A percentile compares a stretch with the other conserved stretches of the same genome.
Conservation (phyloP, 2,888 invertebrate genomes). For the Aleiodes leptofemur region DNA sequence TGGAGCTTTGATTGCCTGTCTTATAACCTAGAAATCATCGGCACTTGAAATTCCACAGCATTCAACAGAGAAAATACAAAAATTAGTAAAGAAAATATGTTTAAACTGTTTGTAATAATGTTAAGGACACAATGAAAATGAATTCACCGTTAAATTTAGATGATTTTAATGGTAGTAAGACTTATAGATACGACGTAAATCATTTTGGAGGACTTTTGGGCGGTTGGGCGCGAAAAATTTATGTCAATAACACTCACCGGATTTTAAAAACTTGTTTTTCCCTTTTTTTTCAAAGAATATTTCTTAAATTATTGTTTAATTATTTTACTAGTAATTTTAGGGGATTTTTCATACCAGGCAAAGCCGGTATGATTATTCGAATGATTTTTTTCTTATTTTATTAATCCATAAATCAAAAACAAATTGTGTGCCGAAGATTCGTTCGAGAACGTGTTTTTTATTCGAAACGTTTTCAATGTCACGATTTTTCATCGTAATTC, state of each 20-base stretch:
- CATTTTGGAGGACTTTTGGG: background rate
- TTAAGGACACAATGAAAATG: background rate
- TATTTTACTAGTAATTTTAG: conserved; percentile 1
- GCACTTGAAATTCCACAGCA: too few species aligned
- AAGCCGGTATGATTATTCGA: conserved; percentile 7
- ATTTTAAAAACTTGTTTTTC: background rate
- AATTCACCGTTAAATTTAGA: conserved; percentile 8
- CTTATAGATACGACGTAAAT: conserved; percentile 19
- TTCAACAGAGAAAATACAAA: too few species aligned
- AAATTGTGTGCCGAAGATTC: conserved; percentile 2
- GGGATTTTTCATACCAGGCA: background rate
- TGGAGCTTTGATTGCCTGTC: too few species aligned
- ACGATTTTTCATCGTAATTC: background rate
- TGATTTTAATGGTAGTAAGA: background rate
- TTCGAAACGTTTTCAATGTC: background rate
- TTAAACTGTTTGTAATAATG: background rate
- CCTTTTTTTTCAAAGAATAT: background rate
- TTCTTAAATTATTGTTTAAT: background rate
- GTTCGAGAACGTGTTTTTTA: background rate
- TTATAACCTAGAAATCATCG: too few species aligned
- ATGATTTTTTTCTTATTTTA: background rate
- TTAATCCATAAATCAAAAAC: conserved; percentile 25
- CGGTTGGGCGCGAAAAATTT: conserved; percentile 22
- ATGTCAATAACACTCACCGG: conserved; percentile 7
- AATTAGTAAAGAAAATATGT: background rate